Evolutionary conservation across 2,888 invertebrate species (phyloP), one percentile per base, ranked within the genome.

Genomic region (Agrochola litura): DNA sequence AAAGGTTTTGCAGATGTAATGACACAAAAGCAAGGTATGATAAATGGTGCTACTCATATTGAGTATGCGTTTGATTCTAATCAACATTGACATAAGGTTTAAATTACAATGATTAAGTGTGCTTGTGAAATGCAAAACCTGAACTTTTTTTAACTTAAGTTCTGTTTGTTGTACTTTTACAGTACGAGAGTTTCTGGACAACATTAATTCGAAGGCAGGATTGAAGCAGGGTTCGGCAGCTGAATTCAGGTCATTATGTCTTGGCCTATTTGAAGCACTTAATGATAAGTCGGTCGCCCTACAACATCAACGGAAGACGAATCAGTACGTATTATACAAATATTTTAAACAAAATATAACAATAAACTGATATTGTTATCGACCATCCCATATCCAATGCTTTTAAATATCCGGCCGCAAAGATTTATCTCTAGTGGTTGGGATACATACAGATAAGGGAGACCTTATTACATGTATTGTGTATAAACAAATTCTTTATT

Each of bases 251-350:
- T 98, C 98, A 2, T 94, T 99, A 30, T 98, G 98, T 86, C 95
- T 98, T 72, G 98, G 98, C 10, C 95, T 99, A 60, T 96, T 99
- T 88, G 99, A 99, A 92, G 98, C 98, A 67, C 96, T 99, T 58
- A 98, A 98, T 93, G 99, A 99, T 92, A 99, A 99, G 95, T 98
- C 98, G 69, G 96, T 98, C 78, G 98, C 98, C 1, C 94, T 99
- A 49, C 97, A 98, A 82, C 99, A 99, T 95, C 99, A 99, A 90
- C 97, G 98, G 90, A 98, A 98, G 95, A 98, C 99, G 9, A 99
- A 99, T 93, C 98, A 98, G 98, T 98, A 96, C 91, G 95, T 91
- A 71, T 30, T 49, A 25, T 14, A 54, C 6, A 66, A 43, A 52
- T 68, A 58, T 52, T 46, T n/a, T 69, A 22, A 25, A 41, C 19